Base-by-base conservation (phyloP, 64 coral and sea anemone genomes). In the Catalaphyllia jardinei region DNA sequence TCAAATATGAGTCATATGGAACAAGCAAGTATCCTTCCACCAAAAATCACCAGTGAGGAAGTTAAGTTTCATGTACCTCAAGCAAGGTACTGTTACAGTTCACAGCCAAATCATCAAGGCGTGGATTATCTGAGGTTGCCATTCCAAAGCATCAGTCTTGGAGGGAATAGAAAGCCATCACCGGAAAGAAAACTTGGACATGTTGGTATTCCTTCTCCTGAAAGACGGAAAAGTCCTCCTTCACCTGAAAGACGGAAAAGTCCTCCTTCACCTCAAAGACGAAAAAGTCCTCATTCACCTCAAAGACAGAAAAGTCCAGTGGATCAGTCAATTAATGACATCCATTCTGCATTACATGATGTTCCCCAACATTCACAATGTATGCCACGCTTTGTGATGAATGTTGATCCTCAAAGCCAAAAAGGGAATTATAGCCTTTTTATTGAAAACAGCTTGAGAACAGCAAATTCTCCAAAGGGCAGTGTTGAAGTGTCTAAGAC, bases 401-500 rank as follows among this genome's bases (percentile, higher is more conserved):
- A 39, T 14, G 16, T n/a, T 85, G 62, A 50, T 71, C 42, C 33
- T 50, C 12, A 38, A 85, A 85, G 35, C 39, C 33, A 83, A 24
- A 67, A 10, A 83, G 31, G 60, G 30, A 38, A 42, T 69, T 27
- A 69, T 65, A 74, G 52, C 22, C 63, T 14, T 60, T 62, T 67
- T 62, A 84, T 15, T 22, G 39, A 65, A 49, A 67, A 67, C 49
- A 38, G 57, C 42, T 57, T 28, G 62, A 89, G 72, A 54, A 76
- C 39, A 54, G 92, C 10, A 77, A 89, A 82, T 42, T 67, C 46
- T 78, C 92, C 15, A 85, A 52, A 20, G 39, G 79, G 14, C 63
- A 74, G 29, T 61, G 76, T 25, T 77, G 59, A 4, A 50, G 59
- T 59, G 46, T 29, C 15, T 29, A 72, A 54, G 65, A 57, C 28